Base-by-base conservation (phyloP, 2,888 invertebrate genomes). In the Labia minor region DNA sequence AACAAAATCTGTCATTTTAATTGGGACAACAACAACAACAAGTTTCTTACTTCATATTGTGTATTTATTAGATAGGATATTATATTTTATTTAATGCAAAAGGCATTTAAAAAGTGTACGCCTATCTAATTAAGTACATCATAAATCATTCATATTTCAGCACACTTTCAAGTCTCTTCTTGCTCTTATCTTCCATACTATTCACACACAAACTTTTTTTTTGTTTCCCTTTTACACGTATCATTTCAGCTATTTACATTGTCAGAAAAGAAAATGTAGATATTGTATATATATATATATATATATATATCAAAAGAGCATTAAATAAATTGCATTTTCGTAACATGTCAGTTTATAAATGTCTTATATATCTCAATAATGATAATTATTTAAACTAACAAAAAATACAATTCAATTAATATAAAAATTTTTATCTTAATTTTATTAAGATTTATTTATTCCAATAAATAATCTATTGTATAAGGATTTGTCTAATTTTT, bases 1-100 rank as follows among this genome's bases (percentile, higher is more conserved):
- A 49, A 49, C 49, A 49, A 49, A 49, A 49, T 49, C 49, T 49
- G 49, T 49, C 49, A 49, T 49, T 49, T 49, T 49, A 49, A 49
- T 49, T 49, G 49, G 49, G 49, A 49, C 49, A 49, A 49, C 49
- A 49, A 49, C 49, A 49, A 49, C 49, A 49, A 49, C 49, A 49
- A 49, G 49, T 49, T 49, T 49, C n/a, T 26, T 26, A n/a, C 26
- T 49, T 49, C 49, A 49, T 49, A 49, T 49, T 49, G 49, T 49
- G 49, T 49, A 49, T 49, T 49, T 49, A 49, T 49, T 49, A 49
- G 49, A 49, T 49, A 49, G 49, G 16, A 49, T 49, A 49, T 49
- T 49, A 49, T 49, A 49, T 49, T 49, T 49, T 49, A 49, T 49
- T 49, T 49, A 49, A 49, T 49, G 49, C 49, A 49, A 4, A n/a